phyloP scores from a whole-genome alignment of 2,797 vertebrate species.

The Sphenopsis melanotis region DNA sequence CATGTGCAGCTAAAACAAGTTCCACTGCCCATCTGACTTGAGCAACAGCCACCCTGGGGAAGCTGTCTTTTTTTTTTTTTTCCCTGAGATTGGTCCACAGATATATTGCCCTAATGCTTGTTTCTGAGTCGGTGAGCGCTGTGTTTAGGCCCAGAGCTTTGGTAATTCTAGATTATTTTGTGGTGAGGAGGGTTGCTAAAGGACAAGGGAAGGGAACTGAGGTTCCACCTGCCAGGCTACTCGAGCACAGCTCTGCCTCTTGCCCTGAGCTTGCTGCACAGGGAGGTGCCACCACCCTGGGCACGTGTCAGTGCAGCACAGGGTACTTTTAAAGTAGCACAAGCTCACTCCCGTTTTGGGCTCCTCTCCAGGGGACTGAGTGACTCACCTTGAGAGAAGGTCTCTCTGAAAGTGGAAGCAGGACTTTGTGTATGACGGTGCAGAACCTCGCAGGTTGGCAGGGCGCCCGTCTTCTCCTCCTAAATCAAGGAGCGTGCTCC shows the following conservation, averaged over 20 bases:
- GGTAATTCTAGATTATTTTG: neutral
- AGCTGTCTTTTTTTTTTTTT: neutral
- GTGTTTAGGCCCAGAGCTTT: neutral
- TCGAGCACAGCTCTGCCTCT: neutral
- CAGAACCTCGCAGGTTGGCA: neutral
- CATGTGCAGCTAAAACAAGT: conserved; percentile 38
- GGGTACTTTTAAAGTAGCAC: neutral
- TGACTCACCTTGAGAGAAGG: conserved; percentile 30
- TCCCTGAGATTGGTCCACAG: neutral
- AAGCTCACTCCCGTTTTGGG: neutral
- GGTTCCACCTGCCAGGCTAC: neutral
- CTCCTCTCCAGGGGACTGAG: conserved; percentile 11
- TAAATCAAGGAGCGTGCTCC: neutral
- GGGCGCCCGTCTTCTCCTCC: neutral
- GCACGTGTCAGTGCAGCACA: neutral
- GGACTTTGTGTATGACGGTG: neutral
- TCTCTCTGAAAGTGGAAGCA: conserved; percentile 10
- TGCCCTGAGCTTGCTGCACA: neutral
- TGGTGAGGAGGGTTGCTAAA: neutral
- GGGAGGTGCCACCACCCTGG: rapidly evolving
- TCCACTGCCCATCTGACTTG: conserved; percentile 41
- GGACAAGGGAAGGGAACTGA: neutral
- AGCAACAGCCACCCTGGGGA: conserved; percentile 6
- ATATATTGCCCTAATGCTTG: neutral
- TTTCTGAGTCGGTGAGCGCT: neutral